Evolutionary conservation across 2,888 invertebrate species (phyloP).

Genomic region (Sphaerophoria rueppellii): DNA sequence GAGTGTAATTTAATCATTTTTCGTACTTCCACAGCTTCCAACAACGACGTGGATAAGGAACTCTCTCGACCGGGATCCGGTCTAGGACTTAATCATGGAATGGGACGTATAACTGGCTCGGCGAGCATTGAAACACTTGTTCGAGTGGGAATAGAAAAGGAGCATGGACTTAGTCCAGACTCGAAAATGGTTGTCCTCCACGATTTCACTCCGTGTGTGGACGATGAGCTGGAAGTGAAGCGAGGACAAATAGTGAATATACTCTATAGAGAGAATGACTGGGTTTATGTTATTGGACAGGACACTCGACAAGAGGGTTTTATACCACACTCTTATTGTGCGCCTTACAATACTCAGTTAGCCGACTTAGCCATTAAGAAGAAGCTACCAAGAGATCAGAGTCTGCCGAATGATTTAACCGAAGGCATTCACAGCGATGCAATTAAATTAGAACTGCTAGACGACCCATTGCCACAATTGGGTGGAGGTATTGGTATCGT

Average conservation of each 20-base stretch:
- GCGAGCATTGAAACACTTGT: conserved; percentile 88
- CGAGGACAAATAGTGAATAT: conserved; percentile 97
- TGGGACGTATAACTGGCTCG: conserved; percentile 97
- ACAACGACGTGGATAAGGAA: conserved; percentile 91
- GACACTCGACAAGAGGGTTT: conserved; percentile 96
- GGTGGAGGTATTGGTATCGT: conserved; percentile 31
- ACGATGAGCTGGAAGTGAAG: conserved; percentile 95
- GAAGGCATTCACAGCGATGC: conserved; percentile 76
- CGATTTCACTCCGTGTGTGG: conserved; percentile 97
- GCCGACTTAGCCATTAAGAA: conserved; percentile 93
- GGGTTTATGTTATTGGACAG: conserved; percentile 97
- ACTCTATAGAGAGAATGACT: conserved; percentile 96
- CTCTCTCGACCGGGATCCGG: conserved; percentile 85
- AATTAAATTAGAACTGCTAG: conserved; percentile 70
- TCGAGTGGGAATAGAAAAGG: conserved; percentile 91
- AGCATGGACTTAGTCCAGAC: conserved; percentile 95
- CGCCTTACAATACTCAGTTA: conserved; percentile 90
- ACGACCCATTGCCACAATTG: conserved; percentile 65
- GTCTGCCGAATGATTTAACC: conserved; percentile 84
- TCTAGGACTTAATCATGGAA: conserved; percentile 87
- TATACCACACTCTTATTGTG: conserved; percentile 96
- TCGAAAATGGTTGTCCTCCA: conserved; percentile 97
- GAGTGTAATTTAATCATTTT: conserved; percentile 12
- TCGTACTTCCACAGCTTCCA: conserved; percentile 84
- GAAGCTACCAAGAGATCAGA: conserved; percentile 89